phyloP scores from a whole-genome alignment of 2,888 invertebrate species.

The Julus scandinavius region DNA sequence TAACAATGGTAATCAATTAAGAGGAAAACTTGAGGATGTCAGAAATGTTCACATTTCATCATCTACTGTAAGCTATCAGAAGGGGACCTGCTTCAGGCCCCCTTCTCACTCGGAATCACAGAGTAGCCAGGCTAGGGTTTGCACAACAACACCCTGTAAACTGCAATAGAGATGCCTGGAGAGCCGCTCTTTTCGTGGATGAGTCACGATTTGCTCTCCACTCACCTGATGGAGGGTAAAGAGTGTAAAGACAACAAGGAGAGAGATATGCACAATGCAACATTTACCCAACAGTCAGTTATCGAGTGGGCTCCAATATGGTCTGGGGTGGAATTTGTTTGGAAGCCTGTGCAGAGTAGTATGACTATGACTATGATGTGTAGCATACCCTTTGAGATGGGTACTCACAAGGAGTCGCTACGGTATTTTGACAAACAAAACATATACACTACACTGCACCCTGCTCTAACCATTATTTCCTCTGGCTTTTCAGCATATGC shows the following conservation, averaged over 20 bases:
- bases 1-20: conserved; percentile 13
- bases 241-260: neutral
- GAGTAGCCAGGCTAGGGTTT: neutral
- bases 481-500: too few relatives aligned
- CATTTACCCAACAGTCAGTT: conserved; percentile 46
- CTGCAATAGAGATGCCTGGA: neutral
- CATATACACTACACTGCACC: too few relatives aligned
- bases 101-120: too few relatives aligned
- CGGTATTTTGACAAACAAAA: too few relatives aligned
- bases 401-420: too few relatives aligned
- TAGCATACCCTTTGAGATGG: too few relatives aligned
- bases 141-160: neutral
- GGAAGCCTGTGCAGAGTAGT: conserved; percentile 16
- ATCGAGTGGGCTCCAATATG: conserved; percentile 40
- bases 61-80: conserved; percentile 1
- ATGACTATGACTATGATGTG: too few relatives aligned
- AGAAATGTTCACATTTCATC: conserved; percentile 5
- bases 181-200: neutral
- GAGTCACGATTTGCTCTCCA: neutral
- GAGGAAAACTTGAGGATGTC: conserved; percentile 10
- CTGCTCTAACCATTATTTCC: too few relatives aligned
- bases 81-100: neutral
- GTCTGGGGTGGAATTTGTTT: conserved; percentile 46
- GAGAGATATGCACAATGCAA: neutral
- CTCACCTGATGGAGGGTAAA: neutral